A percentile compares a stretch with the other conserved stretches of the same genome.
phyloP scores from a whole-genome alignment of 2,888 invertebrate genomes.

The Abrostola triplasia region DNA sequence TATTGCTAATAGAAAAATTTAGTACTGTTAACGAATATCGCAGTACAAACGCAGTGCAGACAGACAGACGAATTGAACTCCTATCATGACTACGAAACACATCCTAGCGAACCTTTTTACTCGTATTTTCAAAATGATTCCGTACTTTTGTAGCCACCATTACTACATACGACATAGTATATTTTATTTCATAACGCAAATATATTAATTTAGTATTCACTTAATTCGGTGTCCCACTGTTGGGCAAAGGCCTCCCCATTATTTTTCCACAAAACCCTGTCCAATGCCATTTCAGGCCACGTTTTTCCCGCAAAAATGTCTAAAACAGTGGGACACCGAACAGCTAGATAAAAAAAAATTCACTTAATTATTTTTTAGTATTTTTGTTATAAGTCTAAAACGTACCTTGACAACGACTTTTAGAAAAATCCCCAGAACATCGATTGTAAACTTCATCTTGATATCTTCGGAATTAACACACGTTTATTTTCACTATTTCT shows the following conservation, averaged over 20 bases:
- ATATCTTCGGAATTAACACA: conserved; percentile 56
- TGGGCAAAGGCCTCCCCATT: too few species aligned
- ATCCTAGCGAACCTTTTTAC: conserved; percentile 15
- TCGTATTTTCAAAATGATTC: conserved; percentile 27
- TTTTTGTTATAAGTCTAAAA: conserved; percentile 33
- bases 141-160: neutral
- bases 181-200: neutral
- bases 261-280: too few species aligned
- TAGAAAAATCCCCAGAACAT: conserved; percentile 85
- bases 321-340: too few species aligned
- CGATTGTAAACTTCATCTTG: conserved; percentile 86
- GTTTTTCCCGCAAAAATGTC: too few species aligned
- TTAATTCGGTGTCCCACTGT: too few species aligned
- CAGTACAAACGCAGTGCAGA: neutral
- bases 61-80: neutral
- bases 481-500: conserved; percentile 70
- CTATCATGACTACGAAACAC: conserved; percentile 24
- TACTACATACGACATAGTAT: too few species aligned
- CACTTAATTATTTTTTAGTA: neutral
- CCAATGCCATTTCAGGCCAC: too few species aligned
- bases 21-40: too few species aligned
- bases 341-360: too few species aligned
- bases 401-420: conserved; percentile 87
- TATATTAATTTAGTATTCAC: neutral
- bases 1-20: too few species aligned